These are phyloP conservation scores for Edolisoma coerulescens DNA, from an alignment of 2,113 vertebrate species.

Conservation along the genomic window DNA sequence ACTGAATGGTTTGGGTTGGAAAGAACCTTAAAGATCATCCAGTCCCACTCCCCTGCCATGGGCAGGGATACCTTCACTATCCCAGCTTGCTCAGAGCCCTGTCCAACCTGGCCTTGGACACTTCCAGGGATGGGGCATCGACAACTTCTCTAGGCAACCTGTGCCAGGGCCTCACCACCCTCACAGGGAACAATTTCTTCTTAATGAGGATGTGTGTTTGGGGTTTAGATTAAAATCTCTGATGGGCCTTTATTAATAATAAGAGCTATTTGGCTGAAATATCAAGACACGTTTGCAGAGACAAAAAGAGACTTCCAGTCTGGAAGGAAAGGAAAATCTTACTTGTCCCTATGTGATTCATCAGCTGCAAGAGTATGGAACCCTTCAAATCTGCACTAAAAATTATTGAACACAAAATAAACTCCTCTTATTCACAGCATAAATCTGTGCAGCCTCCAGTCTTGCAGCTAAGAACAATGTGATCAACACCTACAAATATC, in stretches of 20 bases:
- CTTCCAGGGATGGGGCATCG: neutral
- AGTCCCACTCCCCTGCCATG: neutral
- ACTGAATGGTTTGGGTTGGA: neutral
- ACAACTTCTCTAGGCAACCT: neutral
- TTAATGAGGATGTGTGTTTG: neutral
- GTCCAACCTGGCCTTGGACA: neutral
- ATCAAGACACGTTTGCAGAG: neutral
- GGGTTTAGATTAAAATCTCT: neutral
- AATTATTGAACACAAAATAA: neutral
- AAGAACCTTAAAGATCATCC: neutral
- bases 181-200: neutral
- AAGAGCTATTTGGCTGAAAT: neutral
- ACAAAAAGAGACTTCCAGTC: neutral
- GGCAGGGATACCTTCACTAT: neutral
- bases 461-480: neutral
- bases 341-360: neutral
- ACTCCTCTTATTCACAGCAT: neutral
- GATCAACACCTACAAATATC: neutral
- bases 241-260: neutral
- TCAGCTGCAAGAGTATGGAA: neutral
- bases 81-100: neutral
- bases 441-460: neutral
- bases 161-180: neutral
- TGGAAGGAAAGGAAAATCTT: neutral
- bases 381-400: neutral